These are phyloP conservation scores for Ceratina australensis DNA, from an alignment of 1,140 invertebrate genomes.

Conservation along the genomic window DNA sequence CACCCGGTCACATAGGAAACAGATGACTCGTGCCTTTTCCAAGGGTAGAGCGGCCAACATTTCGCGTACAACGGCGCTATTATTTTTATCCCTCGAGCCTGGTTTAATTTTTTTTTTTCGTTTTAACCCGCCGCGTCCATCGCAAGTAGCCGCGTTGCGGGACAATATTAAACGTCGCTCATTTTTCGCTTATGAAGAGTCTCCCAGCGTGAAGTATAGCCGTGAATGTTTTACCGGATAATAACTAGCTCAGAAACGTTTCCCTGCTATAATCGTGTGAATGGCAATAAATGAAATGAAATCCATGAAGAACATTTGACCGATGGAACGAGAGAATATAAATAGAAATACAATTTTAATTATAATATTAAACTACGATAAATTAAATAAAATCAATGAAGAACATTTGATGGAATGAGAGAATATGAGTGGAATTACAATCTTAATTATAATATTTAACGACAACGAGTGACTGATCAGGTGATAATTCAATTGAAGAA, in stretches of 20 bases:
- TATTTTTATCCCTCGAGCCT: neutral
- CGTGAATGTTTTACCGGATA: neutral
- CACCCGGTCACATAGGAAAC: constrained; percentile 4
- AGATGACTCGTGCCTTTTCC: constrained; percentile 14
- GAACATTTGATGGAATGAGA: too few species aligned
- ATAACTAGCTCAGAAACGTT: neutral
- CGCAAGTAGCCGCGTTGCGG: constrained; percentile 10
- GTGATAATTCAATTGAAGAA: neutral
- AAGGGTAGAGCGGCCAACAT: neutral
- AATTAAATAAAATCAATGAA: neutral
- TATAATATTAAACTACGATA: neutral
- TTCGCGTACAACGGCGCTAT: neutral
- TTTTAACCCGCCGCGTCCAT: neutral
- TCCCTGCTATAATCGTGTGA: neutral
- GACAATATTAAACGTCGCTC: constrained; percentile 20
- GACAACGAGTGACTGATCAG: too few species aligned
- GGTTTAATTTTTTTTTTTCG: too few species aligned
- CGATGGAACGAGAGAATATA: too few species aligned
- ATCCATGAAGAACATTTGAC: too few species aligned
- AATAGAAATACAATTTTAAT: too few species aligned
- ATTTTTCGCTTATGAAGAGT: constrained; percentile 22
- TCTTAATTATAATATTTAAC: too few species aligned
- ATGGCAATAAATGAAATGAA: neutral
- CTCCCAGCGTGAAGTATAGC: neutral
- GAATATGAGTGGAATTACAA: too few species aligned